Evolutionary conservation across 2,797 vertebrate genomes (phyloP).

Genomic region (Neosilurus hyrtlii): DNA sequence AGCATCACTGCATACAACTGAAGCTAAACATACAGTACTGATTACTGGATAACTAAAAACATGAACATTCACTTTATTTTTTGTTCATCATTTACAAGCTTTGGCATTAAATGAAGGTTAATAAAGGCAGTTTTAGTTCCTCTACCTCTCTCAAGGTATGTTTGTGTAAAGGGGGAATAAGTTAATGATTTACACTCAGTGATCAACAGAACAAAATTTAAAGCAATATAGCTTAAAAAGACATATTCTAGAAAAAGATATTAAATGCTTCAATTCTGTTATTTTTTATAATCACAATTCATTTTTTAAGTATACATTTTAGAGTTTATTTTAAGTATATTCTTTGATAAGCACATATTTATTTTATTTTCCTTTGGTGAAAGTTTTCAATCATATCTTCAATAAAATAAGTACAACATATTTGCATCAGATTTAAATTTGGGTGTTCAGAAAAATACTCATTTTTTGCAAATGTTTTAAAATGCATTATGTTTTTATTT

Average conservation of each 20-base stretch:
- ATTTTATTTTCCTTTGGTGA: neutral
- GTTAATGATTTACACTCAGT: slow-evolving; percentile 35
- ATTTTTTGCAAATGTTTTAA: neutral
- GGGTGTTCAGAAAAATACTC: neutral
- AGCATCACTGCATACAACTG: too few relatives aligned
- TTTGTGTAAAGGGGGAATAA: neutral
- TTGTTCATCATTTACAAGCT: neutral
- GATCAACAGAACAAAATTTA: neutral
- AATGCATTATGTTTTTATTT: neutral
- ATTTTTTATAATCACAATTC: neutral
- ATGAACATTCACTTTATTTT: neutral
- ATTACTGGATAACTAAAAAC: neutral
- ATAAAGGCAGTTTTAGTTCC: neutral
- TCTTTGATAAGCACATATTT: neutral
- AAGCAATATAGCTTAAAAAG: neutral
- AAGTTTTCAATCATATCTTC: neutral
- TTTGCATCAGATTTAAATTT: neutral
- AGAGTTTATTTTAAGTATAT: neutral
- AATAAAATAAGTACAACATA: neutral
- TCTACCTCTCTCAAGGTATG: neutral
- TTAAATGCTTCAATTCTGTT: neutral
- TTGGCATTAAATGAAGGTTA: neutral
- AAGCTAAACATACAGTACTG: neutral
- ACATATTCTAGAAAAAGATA: neutral
- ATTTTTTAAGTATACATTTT: neutral